Evolutionary conservation across 2,113 vertebrate species (phyloP), one percentile per base, ranked within the genome.

Genomic region (Colaptes auratus): DNA sequence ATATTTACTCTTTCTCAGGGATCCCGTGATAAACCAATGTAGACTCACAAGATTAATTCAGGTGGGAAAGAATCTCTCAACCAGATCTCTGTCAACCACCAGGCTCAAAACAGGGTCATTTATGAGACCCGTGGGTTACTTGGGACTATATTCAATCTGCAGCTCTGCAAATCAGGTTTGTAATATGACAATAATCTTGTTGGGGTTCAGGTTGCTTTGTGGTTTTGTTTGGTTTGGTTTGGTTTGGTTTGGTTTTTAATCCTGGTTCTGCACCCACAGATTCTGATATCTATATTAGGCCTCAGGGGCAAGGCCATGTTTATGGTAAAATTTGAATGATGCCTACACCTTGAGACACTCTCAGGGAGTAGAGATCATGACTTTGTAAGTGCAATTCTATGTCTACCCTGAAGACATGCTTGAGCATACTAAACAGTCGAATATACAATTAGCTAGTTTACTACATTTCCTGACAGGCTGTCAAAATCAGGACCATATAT

Each of bases 321-420:
- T 50, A 36, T 19, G 25, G 19, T 31, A 75, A 64, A 82, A 56
- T 33, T 60, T 75, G 70, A 75, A 82, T 80, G 35, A 15, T 23
- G 7, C 9, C 65, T 71, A 78, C 53, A 56, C 59, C 31, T 60
- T 33, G 31, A 53, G 50, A 31, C 28, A 17, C 30, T 86, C 8
- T 1, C 16, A n/a, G 42, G 9, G 12, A 73, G 9, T 2, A 59
- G 56, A 63, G 56, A 20, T 69, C 58, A 55, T 0, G 2, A 3
- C 46, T 74, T 80, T 59, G 35, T 25, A 90, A 65, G 15, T 66
- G 27, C 4, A 73, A 2, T 35, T 3, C 8, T 65, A 1, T n/a
- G 25, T 63, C 18, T 46, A 2, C 52, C 21, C 27, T 83, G 60
- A 66, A 82, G 39, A 42, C 20, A 58, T 30, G 18, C 7, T 19